Conservation (phyloP, 2,113 vertebrate species). For the Ifrita kowaldi region DNA sequence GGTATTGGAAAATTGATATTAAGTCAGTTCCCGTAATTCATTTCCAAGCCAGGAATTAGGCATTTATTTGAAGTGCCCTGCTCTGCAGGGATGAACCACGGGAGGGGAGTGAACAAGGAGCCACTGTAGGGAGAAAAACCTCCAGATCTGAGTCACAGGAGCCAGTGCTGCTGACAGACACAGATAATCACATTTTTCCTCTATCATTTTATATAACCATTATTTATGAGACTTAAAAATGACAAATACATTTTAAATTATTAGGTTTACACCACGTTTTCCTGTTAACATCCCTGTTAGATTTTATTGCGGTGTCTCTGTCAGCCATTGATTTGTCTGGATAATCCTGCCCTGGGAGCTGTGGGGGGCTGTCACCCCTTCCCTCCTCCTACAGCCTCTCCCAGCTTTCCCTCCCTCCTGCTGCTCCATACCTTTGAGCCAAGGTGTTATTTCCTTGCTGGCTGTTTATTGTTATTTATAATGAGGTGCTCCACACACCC, state of each 20-base stretch:
- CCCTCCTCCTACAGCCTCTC: not conserved
- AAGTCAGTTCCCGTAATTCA: not conserved
- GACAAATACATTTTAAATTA: not conserved
- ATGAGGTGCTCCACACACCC: accelerated
- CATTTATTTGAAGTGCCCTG: not conserved
- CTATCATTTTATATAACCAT: not conserved
- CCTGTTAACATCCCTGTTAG: not conserved
- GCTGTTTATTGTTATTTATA: not conserved
- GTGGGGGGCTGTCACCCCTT: not conserved
- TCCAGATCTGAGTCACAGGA: not conserved
- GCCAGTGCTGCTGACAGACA: not conserved
- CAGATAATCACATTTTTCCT: not conserved
- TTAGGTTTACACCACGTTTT: not conserved
- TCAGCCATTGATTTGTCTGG: not conserved
- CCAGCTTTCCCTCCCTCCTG: not conserved
- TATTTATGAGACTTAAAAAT: not conserved
- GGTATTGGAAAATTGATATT: accelerated
- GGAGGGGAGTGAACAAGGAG: not conserved
- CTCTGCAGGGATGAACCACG: not conserved
- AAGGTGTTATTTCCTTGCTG: not conserved
- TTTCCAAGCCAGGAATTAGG: not conserved
- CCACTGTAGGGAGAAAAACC: not conserved
- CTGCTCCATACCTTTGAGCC: accelerated
- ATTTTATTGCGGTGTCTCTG: not conserved
- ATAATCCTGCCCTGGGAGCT: not conserved